phyloP scores from a whole-genome alignment of 2,888 invertebrate species.

The Syrista parreyssii region DNA sequence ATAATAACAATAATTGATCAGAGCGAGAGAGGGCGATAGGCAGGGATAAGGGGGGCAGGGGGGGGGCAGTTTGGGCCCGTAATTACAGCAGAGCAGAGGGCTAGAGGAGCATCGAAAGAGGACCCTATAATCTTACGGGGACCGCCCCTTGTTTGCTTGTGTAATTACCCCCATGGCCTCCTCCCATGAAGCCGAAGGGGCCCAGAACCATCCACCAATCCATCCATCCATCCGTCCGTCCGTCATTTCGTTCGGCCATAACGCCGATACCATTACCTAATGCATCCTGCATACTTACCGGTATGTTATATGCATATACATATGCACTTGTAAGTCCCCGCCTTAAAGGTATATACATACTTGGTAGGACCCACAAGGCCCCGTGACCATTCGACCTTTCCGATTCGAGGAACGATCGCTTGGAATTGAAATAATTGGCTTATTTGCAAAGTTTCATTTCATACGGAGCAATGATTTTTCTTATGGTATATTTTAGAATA shows the following conservation, averaged over 20 bases:
- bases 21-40: conserved; percentile 18
- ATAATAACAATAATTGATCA: neutral
- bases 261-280: conserved; percentile 59
- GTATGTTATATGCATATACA: neutral
- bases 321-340: neutral
- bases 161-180: conserved; percentile 58
- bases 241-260: conserved; percentile 47
- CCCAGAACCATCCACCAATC: conserved; percentile 30
- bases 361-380: neutral
- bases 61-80: conserved; percentile 51
- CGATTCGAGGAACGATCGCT: conserved; percentile 37
- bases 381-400: neutral
- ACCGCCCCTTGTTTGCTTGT: conserved; percentile 63
- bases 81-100: conserved; percentile 54
- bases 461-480: too few species aligned
- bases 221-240: conserved; percentile 41
- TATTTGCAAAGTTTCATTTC: conserved; percentile 40
- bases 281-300: conserved; percentile 41
- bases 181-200: conserved; percentile 45
- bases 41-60: conserved; percentile 25
- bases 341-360: neutral
- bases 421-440: conserved; percentile 51
- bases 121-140: conserved; percentile 59
- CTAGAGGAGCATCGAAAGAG: conserved; percentile 23
- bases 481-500: neutral